Percentiles rank a stretch among this genome's conserved stretches.
These are phyloP conservation scores for Leptocoma aspasia DNA, from an alignment of 2,113 vertebrate genomes.

Conservation along the genomic window DNA sequence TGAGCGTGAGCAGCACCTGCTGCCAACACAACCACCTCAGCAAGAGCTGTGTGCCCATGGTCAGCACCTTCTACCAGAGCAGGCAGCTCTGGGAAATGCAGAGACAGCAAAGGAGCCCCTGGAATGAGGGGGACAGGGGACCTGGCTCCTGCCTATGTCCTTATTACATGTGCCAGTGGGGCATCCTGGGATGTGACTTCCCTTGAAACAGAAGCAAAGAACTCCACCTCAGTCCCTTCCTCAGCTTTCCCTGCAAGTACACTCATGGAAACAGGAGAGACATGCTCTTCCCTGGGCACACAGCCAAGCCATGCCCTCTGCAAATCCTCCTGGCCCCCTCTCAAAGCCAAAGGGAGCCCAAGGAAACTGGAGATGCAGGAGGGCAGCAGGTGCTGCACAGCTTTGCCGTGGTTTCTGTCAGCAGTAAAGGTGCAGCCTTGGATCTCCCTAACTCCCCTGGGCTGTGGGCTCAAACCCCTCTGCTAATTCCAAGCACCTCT, in stretches of 20 bases:
- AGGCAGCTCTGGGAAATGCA: not conserved
- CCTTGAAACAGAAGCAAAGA: not conserved
- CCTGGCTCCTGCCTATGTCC: not conserved
- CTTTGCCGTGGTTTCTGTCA: not conserved
- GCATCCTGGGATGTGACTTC: not conserved
- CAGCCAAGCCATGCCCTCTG: not conserved
- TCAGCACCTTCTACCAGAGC: not conserved
- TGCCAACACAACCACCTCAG: not conserved
- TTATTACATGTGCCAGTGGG: not conserved
- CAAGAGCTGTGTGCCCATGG: not conserved
- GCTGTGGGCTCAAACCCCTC: not conserved
- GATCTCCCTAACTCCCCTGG: not conserved
- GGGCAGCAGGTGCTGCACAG: not conserved
- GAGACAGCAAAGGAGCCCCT: not conserved
- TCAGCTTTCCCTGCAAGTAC: not conserved
- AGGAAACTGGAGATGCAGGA: not conserved
- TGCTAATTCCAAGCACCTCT: not conserved
- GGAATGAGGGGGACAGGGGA: not conserved
- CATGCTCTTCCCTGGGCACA: not conserved
- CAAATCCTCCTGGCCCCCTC: not conserved
- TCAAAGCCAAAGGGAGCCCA: not conserved
- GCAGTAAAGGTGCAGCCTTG: not conserved
- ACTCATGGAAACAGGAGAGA: not conserved
- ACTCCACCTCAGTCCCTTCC: not conserved
- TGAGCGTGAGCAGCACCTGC: not conserved